Base-by-base conservation (phyloP, 2,888 invertebrate species). In the Steinernema hermaphroditum region DNA sequence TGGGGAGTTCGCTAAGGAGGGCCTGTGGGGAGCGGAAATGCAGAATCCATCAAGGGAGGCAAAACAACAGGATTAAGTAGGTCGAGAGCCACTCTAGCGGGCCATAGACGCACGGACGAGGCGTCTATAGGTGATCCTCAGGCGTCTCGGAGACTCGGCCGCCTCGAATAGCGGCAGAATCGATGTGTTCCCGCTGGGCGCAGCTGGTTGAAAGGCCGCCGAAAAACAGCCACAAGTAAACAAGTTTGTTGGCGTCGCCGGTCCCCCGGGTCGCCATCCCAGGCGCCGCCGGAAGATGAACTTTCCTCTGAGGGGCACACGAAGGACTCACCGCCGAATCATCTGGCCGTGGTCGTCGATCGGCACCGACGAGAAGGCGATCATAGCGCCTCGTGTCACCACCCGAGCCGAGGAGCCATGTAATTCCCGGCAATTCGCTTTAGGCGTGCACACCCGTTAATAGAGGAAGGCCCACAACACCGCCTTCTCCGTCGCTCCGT, bases 391-490 rank as follows among this genome's bases (percentile, higher is more conserved):
- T 2, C 32, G 32, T 27, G 27, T 12, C 22, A 27, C 27, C 62
- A 27, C 16, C n/a, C n/a, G n/a, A n/a, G n/a, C n/a, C n/a, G 14
- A 16, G 32, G 27, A 27, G 62, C 27, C 62, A 62, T 54, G 54
- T 27, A 54, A 54, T 62, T 62, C 62, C 32, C 27, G 37, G 37
- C 37, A 37, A 37, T 37, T 37, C 37, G 29, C 62, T 29, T 54
- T 62, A 62, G 62, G 62, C 29, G 62, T 62, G 54, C 54, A 54
- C 54, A 14, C 62, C 62, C 27, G 62, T 62, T 62, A 62, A 62
- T 62, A 22, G 62, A 62, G 32, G 34, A 37, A 37, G 37, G 6
- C 37, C 29, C 62, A 62, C 29, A 62, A 62, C 62, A 54, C 54
- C 54, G 24, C 54, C 62, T 12, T 32, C 16, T 16, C 29, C 62